phyloP scores from a whole-genome alignment of 2,797 vertebrate species.

The Lutjanus argentimaculatus region DNA sequence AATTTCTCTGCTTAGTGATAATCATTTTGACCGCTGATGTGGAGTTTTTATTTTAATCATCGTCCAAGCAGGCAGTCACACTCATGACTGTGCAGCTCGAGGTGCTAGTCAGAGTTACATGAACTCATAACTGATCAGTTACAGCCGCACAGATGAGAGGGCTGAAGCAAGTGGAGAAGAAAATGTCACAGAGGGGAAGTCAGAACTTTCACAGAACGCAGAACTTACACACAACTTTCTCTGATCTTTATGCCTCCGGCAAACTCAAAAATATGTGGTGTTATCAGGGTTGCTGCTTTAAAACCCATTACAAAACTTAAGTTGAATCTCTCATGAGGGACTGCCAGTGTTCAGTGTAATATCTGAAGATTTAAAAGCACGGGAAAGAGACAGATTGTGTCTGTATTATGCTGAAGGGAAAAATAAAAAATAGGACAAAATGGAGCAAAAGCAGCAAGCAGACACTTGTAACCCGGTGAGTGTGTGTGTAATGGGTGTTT shows the following conservation, averaged over 20 bases:
- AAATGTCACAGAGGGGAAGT: background rate
- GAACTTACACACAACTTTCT: background rate
- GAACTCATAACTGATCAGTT: background rate
- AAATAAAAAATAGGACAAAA: background rate
- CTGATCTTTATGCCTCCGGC: background rate
- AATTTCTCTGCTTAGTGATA: background rate
- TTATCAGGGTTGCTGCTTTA: constrained; percentile 2
- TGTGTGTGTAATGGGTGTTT: background rate
- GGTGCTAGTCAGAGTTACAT: background rate
- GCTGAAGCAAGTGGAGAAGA: background rate
- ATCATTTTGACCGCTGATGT: background rate
- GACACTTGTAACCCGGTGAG: background rate
- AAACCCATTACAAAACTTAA: constrained; percentile 1
- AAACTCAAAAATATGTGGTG: background rate
- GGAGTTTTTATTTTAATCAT: background rate
- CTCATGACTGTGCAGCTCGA: background rate
- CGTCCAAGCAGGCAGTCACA: background rate
- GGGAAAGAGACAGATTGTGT: background rate
- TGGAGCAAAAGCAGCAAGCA: background rate
- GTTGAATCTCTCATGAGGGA: background rate
- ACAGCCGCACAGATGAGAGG: background rate
- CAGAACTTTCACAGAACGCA: background rate
- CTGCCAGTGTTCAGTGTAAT: background rate
- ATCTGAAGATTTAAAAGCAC: constrained; percentile 6
- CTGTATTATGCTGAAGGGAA: constrained; percentile 1